Percentiles rank a stretch among this genome's conserved stretches.
Evolutionary conservation across 2,797 vertebrate genomes (phyloP).

Genomic region (Amphiprion clarkii): DNA sequence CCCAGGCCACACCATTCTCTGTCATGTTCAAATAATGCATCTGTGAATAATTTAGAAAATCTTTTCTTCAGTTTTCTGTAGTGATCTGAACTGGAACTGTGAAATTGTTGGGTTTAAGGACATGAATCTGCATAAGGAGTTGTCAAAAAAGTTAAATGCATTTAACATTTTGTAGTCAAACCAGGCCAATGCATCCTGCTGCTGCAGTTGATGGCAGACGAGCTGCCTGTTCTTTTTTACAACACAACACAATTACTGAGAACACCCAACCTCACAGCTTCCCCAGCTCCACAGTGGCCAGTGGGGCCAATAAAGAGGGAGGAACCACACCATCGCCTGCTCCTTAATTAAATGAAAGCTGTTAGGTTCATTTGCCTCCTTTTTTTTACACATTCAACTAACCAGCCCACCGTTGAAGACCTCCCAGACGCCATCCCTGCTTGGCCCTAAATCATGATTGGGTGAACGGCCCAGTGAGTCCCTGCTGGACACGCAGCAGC

Average conservation of each 20-base stretch:
- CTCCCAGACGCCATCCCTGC: slow-evolving; percentile 82
- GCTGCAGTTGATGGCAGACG: slow-evolving; percentile 53
- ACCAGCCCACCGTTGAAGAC: slow-evolving; percentile 81
- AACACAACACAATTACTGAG: slow-evolving; percentile 82
- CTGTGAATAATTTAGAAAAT: slow-evolving; percentile 52
- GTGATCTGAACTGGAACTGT: slow-evolving; percentile 18
- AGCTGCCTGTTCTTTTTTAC: slow-evolving; percentile 87
- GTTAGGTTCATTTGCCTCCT: slow-evolving; percentile 84
- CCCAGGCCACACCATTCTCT: slow-evolving; percentile 26
- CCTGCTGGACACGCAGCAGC: slow-evolving; percentile 72
- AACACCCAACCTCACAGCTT: slow-evolving; percentile 74
- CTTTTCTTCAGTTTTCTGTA: slow-evolving; percentile 8
- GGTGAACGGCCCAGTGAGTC: slow-evolving; percentile 79
- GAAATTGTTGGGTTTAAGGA: slow-evolving; percentile 6
- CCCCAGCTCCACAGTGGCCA: slow-evolving; percentile 81
- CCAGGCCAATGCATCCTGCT: slow-evolving; percentile 48
- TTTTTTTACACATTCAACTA: slow-evolving; percentile 73
- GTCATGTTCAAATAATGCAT: slow-evolving; percentile 62
- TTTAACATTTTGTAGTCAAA: slow-evolving; percentile 49
- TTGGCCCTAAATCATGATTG: slow-evolving; percentile 90
- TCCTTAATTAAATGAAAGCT: slow-evolving; percentile 95
- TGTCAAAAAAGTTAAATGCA: slow-evolving; percentile 17
- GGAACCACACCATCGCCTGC: slow-evolving; percentile 84
- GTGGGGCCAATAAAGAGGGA: slow-evolving; percentile 87
- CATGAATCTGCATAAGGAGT: slow-evolving; percentile 11